A percentile compares a stretch with the other conserved stretches of the same genome.
phyloP scores from a whole-genome alignment of 2,888 invertebrate genomes.

The Cheilosia grossa region DNA sequence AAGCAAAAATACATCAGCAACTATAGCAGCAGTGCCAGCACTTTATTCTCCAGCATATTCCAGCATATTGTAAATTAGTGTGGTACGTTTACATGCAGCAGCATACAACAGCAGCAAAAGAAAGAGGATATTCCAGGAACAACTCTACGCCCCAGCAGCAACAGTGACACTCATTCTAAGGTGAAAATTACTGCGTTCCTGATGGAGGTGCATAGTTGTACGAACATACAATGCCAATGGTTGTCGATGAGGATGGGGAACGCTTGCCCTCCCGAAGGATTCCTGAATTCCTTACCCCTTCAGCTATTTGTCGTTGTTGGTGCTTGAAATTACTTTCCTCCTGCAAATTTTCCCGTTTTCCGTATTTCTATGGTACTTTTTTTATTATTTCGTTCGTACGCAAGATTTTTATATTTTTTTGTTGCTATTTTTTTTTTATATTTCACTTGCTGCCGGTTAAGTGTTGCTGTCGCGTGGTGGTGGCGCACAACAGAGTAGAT shows the following conservation, averaged over 20 bases:
- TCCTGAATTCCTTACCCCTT: slow-evolving; percentile 61
- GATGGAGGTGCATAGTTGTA: slow-evolving; percentile 18
- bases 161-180: slow-evolving; percentile 59
- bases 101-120: slow-evolving; percentile 5
- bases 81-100: slow-evolving; percentile 54
- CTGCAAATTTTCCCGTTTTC: slow-evolving; percentile 29
- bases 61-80: slow-evolving; percentile 67
- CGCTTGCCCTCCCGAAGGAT: slow-evolving; percentile 36
- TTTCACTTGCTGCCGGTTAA: slow-evolving; percentile 33
- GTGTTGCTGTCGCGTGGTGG: slow-evolving; percentile 33
- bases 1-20: slow-evolving; percentile 21
- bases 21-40: slow-evolving; percentile 13
- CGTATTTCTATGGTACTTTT: neutral
- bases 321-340: slow-evolving; percentile 66
- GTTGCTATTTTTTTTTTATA: slow-evolving; percentile 11
- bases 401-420: neutral
- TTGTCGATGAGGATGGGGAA: neutral
- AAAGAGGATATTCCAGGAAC: slow-evolving; percentile 30
- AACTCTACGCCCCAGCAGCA: neutral
- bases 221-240: neutral
- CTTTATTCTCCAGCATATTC: slow-evolving; percentile 24
- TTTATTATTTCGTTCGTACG: slow-evolving; percentile 4
- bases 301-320: slow-evolving; percentile 69
- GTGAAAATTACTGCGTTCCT: slow-evolving; percentile 70
- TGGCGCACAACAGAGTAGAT: slow-evolving; percentile 16